A percentile compares a stretch with the other conserved stretches of the same genome.
Evolutionary conservation across 37 sponge, comb jelly and placozoan species (phyloP).

Genomic region (Theonella swinhoei): DNA sequence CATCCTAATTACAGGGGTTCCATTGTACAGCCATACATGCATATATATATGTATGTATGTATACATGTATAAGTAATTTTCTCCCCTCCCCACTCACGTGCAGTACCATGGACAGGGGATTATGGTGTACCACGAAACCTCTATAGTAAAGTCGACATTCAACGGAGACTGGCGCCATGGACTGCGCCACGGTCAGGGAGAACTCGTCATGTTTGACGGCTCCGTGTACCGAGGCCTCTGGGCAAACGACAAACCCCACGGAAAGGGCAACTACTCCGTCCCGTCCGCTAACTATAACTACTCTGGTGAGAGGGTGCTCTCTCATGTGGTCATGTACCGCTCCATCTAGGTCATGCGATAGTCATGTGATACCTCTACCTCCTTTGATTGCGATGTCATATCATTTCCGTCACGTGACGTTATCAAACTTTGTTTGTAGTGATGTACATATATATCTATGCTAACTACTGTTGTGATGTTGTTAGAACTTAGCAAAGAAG

Average conservation of each 20-base stretch:
- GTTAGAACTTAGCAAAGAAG: background rate
- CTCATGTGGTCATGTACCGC: background rate
- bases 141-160: slow-evolving; percentile 42
- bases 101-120: slow-evolving; percentile 85
- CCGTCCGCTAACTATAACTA: slow-evolving; percentile 29
- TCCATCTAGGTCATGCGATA: background rate
- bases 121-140: slow-evolving; percentile 68
- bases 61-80: background rate
- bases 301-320: slow-evolving; percentile 26
- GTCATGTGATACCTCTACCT: background rate
- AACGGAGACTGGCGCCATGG: slow-evolving; percentile 81
- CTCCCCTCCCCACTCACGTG: background rate
- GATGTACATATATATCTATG: no score
- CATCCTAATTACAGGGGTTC: no score
- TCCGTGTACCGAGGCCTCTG: slow-evolving; percentile 79
- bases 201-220: slow-evolving; percentile 58
- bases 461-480: no score
- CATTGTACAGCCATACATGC: background rate
- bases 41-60: no score
- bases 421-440: no score
- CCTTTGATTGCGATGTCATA: background rate
- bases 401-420: no score
- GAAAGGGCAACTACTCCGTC: slow-evolving; percentile 49
- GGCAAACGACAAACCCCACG: slow-evolving; percentile 70
- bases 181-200: slow-evolving; percentile 83